Evolutionary conservation across 1,140 invertebrate genomes (phyloP), one percentile per base, ranked within the genome.

Genomic region (Cecropterus lyciades): DNA sequence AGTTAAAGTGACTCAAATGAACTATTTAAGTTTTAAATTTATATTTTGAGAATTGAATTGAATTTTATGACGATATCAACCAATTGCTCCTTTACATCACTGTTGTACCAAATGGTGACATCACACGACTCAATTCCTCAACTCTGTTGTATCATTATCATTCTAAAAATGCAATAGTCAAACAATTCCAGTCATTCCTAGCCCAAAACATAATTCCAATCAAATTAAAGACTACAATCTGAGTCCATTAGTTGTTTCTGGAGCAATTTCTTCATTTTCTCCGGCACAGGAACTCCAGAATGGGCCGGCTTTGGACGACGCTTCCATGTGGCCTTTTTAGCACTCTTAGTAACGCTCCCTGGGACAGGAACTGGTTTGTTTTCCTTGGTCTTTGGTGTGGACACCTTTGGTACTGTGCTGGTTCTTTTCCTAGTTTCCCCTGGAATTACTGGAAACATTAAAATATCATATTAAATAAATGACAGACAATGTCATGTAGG

Each of bases 261-360:
- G 2, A 84, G 53, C 9, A 89, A 53, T 59, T 75, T 84, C 43
- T 78, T 88, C 81, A 91, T 86, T 70, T 91, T 91, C 20, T 89
- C 87, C 5, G 89, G 89, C 0, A 87, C 80, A 6, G 89, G 87
- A 0, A 91, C 89, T 7, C 89, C 89, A 9, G 89, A 91, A 49
- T 91, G 89, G 0, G 89, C 89, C 15, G 85, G 81, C 45, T 84
- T 84, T 0, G 84, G 89, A 3, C 82, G 78, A 5, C 80, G 70
- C 15, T 89, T 89, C 80, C 82, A 85, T 8, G 69, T 67, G 0
- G 78, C 60, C 48, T 89, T 89, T 62, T 88, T 88, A 5, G 66
- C 79, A 71, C 85, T 87, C 37, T 87, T 87, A 0, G 73, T 72
- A 0, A 78, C 79, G 65, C 79, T 84, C n/a, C 65, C 66, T 6